Percentiles rank a stretch among this genome's conserved stretches.
Evolutionary conservation across 1,140 invertebrate genomes (phyloP).

Genomic region (Lethocerus indicus): DNA sequence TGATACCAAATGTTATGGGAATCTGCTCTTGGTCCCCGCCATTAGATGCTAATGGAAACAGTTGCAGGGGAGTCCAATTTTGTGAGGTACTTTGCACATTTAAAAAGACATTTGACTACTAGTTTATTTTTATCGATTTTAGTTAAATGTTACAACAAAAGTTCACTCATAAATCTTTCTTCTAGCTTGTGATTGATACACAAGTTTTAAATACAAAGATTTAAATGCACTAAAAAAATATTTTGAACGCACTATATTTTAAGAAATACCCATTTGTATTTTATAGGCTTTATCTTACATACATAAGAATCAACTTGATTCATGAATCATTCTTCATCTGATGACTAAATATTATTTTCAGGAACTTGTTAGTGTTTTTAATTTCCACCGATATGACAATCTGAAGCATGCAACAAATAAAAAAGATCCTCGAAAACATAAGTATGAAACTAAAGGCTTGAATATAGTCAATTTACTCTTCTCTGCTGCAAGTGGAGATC

Average conservation of each 20-base stretch:
- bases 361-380: slow-evolving; percentile 44
- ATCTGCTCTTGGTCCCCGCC: slow-evolving; percentile 91
- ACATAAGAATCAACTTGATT: no score
- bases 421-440: slow-evolving; percentile 77
- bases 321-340: no score
- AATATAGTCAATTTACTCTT: slow-evolving; percentile 88
- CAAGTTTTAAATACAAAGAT: no score
- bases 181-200: no score
- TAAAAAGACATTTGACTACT: no score
- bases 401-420: slow-evolving; percentile 82
- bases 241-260: no score
- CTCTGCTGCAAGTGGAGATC: slow-evolving; percentile 81
- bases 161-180: no score
- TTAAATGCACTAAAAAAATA: background rate
- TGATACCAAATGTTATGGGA: slow-evolving; percentile 94
- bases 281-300: no score
- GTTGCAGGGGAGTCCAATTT: slow-evolving; percentile 78
- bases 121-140: no score
- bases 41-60: slow-evolving; percentile 78
- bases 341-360: no score
- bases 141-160: no score
- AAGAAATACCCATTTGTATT: no score
- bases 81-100: slow-evolving; percentile 53
- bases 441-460: slow-evolving; percentile 79
- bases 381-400: slow-evolving; percentile 91